A percentile compares a stretch with the other conserved stretches of the same genome.
Evolutionary conservation across 1,140 invertebrate genomes (phyloP).

Genomic region (Drosophila fuyamai): DNA sequence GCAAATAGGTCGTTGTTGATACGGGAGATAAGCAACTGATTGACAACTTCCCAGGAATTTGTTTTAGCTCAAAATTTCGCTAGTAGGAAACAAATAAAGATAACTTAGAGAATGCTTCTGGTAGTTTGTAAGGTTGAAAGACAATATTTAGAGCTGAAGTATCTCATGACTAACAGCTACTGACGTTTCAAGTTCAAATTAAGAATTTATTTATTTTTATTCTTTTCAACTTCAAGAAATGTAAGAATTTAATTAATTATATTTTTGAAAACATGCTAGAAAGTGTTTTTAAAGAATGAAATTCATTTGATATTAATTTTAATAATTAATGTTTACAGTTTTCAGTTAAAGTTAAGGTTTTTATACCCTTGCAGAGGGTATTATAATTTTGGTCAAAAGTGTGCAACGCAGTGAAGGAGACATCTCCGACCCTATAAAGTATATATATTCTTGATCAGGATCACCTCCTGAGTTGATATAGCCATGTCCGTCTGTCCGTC

Average conservation of each 20-base stretch:
- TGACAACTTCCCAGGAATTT: constrained; percentile 21
- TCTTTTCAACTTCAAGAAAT: not conserved
- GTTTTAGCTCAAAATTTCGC: constrained; percentile 5
- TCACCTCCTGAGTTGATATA: too few species aligned
- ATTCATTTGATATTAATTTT: not conserved
- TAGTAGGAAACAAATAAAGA: constrained; percentile 26
- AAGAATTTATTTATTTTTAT: not conserved
- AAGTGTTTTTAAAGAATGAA: not conserved
- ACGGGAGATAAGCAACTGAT: constrained; percentile 50
- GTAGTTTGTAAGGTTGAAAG: not conserved
- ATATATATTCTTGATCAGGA: too few species aligned
- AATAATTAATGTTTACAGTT: too few species aligned
- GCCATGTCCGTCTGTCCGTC: too few species aligned
- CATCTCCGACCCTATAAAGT: too few species aligned
- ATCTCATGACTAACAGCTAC: not conserved
- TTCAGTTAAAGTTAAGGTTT: too few species aligned
- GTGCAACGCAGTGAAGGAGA: too few species aligned
- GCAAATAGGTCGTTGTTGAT: constrained; percentile 31
- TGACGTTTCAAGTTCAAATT: not conserved
- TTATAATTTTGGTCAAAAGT: too few species aligned
- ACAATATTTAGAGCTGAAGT: constrained; percentile 2
- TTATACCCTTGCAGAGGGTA: too few species aligned
- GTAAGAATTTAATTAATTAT: too few species aligned
- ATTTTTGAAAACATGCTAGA: too few species aligned
- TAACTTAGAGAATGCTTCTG: constrained; percentile 16